phyloP scores from a whole-genome alignment of 2,113 vertebrate genomes.

The Chamaea fasciata region DNA sequence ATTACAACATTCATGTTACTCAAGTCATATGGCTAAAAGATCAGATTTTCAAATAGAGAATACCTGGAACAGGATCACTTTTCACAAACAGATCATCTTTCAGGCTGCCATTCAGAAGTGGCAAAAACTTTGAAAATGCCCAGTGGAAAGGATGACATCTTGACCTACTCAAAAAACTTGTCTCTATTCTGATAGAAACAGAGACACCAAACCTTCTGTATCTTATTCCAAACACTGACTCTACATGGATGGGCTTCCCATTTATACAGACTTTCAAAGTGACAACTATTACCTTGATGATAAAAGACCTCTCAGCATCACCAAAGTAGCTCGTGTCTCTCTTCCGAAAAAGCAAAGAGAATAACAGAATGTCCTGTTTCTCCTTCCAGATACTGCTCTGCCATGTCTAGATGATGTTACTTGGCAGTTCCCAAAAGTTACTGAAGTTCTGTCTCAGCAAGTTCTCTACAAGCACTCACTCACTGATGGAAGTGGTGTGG shows the following conservation, averaged over 20 bases:
- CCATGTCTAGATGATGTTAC: neutral
- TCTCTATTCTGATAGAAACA: neutral
- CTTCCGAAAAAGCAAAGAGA: neutral
- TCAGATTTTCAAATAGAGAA: neutral
- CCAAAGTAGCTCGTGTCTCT: neutral
- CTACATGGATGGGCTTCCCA: neutral
- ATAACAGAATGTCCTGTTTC: neutral
- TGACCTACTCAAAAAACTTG: neutral
- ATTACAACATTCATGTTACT: neutral
- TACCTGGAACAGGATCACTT: neutral
- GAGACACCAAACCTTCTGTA: neutral
- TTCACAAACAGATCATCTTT: neutral
- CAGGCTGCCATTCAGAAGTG: neutral
- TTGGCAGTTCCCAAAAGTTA: neutral
- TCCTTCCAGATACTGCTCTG: neutral
- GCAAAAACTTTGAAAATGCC: neutral
- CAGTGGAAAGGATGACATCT: neutral
- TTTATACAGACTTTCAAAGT: neutral
- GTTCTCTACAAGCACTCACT: neutral
- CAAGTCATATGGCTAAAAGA: neutral
- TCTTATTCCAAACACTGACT: neutral
- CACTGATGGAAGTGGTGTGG: neutral
- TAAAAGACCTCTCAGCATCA: neutral
- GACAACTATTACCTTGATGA: neutral
- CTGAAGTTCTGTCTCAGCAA: neutral